phyloP scores from a whole-genome alignment of 2,113 vertebrate species.

The Neolamprologus sp. region DNA sequence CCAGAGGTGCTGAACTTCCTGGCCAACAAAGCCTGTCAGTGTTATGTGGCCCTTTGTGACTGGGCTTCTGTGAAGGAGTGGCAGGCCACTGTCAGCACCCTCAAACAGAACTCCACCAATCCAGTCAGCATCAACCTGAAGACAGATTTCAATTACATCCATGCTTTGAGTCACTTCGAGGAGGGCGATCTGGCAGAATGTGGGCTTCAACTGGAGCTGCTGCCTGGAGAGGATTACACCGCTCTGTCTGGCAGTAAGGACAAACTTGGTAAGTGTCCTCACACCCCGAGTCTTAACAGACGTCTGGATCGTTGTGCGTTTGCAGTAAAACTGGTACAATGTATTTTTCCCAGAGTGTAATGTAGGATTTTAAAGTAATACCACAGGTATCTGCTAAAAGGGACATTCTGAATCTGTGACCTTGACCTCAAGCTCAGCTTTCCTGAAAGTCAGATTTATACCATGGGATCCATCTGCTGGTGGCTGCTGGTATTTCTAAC shows the following conservation, averaged over 20 bases:
- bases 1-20: slow-evolving; percentile 91
- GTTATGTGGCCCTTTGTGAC: slow-evolving; percentile 89
- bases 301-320: not conserved
- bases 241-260: slow-evolving; percentile 82
- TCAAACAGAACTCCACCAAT: slow-evolving; percentile 84
- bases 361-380: not conserved
- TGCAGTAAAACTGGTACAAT: not conserved
- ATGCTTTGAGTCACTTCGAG: slow-evolving; percentile 91
- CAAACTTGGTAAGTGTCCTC: slow-evolving; percentile 79
- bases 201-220: slow-evolving; percentile 84
- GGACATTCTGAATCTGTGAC: not conserved
- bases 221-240: slow-evolving; percentile 93
- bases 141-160: slow-evolving; percentile 94
- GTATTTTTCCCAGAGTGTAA: not conserved
- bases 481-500: not conserved
- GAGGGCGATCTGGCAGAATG: slow-evolving; percentile 86
- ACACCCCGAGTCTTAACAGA: rapidly evolving
- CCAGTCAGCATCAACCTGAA: slow-evolving; percentile 81
- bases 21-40: slow-evolving; percentile 93
- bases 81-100: slow-evolving; percentile 80
- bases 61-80: slow-evolving; percentile 94
- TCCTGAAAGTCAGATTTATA: rapidly evolving
- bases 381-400: not conserved
- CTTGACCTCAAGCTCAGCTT: not conserved
- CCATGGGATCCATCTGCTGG: not conserved